Base-by-base conservation (phyloP, 2,888 invertebrate species). In the Parnassius apollo region DNA sequence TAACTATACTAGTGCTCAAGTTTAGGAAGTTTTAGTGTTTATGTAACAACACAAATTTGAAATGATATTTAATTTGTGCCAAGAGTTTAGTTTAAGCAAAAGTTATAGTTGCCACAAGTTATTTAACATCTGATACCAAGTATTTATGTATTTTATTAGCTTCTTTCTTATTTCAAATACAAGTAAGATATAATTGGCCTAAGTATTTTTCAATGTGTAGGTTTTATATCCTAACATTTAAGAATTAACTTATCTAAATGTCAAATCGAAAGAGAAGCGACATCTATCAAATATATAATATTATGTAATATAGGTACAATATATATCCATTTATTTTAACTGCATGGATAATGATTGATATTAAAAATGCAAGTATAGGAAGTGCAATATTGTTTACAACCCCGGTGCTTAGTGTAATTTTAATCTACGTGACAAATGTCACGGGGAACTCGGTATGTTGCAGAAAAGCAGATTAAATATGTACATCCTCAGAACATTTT, bases 41-140 rank as follows among this genome's bases (percentile, higher is more conserved):
- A 59, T 55, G 45, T 55, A 55, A 50, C 70, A 72, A 69, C 75
- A 69, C 74, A 71, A 71, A 75, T 75, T 69, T 71, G 75, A 78
- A 80, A 76, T 78, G 76, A 83, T 83, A 81, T 86, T 85, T 83
- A 81, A 80, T 89, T 89, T 86, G 91, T 91, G 91, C 91, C 91
- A 91, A 91, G 82, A 86, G 77, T 83, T 86, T 76, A 82, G 79
- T 85, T 86, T 85, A 80, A 82, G 82, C 76, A 71, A 75, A 81
- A 76, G 73, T 82, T 77, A 73, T 70, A 67, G 72, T 77, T 76
- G 78, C 80, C 78, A 77, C 78, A 66, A 65, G 25, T 62, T 13
- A 49, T 9, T 49, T n/a, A 49, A 49, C n/a, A 65, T 68, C 49
- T 13, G 49, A 49, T 9, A 49, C 11, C 11, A 69, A 74, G 75